phyloP scores from a whole-genome alignment of 2,797 vertebrate species.

The Chrysocyon brachyurus region DNA sequence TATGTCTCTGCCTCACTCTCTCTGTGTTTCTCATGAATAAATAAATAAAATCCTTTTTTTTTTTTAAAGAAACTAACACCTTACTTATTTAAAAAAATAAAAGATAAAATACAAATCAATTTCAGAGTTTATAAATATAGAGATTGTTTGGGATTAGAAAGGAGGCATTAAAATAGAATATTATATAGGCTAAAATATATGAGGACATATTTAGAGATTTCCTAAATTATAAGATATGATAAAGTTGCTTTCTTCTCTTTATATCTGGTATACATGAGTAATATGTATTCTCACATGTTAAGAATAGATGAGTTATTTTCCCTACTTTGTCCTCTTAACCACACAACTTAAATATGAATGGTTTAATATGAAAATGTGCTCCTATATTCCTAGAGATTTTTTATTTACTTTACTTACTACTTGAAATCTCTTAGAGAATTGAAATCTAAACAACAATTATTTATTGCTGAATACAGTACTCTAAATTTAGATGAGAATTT shows the following conservation, averaged over 20 bases:
- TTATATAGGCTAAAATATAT: not conserved
- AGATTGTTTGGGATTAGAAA: not conserved
- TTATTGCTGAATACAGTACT: not conserved
- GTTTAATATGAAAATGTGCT: not conserved
- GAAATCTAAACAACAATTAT: not conserved
- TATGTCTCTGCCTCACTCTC: too few relatives aligned
- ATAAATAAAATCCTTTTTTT: too few relatives aligned
- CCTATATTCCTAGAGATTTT: not conserved
- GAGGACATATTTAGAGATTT: not conserved
- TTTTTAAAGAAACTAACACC: too few relatives aligned
- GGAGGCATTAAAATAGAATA: not conserved
- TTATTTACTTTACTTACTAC: not conserved
- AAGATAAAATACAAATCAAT: not conserved
- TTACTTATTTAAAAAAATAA: too few relatives aligned
- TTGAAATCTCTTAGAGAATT: not conserved
- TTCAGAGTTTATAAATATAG: not conserved
- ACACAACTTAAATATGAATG: not conserved
- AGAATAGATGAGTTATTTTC: not conserved
- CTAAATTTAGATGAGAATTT: not conserved
- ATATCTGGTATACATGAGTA: not conserved
- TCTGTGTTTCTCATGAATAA: too few relatives aligned
- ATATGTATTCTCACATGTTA: not conserved
- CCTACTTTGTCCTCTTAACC: not conserved
- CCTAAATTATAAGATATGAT: not conserved
- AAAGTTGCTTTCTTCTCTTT: not conserved